Evolutionary conservation across 92 coral and sea anemone genomes (phyloP).

Genomic region (Umimayanthus kanabou): DNA sequence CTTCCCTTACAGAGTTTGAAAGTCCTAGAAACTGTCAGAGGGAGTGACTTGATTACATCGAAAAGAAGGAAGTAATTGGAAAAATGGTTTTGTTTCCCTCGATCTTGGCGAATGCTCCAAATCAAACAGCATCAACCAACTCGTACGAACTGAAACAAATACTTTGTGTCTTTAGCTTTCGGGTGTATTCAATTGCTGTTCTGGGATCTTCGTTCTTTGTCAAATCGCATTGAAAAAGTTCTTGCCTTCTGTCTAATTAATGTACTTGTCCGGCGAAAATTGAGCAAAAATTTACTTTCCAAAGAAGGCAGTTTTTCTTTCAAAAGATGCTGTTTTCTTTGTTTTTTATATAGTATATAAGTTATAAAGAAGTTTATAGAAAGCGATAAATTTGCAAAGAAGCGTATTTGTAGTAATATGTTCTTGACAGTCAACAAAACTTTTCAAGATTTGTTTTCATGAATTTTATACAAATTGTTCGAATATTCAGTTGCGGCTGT

Average conservation of each 20-base stretch:
- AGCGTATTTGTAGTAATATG: background rate
- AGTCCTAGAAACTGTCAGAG: background rate
- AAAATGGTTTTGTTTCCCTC: background rate
- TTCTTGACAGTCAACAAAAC: background rate
- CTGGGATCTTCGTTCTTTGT: background rate
- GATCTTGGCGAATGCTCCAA: background rate
- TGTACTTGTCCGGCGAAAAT: background rate
- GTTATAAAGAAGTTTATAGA: no score
- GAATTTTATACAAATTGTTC: no score
- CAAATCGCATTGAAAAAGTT: background rate
- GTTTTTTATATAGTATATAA: background rate
- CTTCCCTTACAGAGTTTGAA: background rate
- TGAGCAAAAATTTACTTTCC: background rate
- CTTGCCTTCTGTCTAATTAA: background rate
- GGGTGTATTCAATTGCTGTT: background rate
- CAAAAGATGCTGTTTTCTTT: background rate
- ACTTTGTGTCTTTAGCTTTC: background rate
- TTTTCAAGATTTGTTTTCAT: background rate
- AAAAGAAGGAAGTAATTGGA: no score
- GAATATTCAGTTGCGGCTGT: no score
- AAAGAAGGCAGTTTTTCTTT: background rate
- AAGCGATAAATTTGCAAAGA: background rate
- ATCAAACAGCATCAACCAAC: background rate
- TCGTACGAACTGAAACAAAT: background rate
- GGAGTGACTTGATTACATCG: background rate